phyloP scores from a whole-genome alignment of 1,140 invertebrate genomes.

The Trachymyrmex septentrionalis region DNA sequence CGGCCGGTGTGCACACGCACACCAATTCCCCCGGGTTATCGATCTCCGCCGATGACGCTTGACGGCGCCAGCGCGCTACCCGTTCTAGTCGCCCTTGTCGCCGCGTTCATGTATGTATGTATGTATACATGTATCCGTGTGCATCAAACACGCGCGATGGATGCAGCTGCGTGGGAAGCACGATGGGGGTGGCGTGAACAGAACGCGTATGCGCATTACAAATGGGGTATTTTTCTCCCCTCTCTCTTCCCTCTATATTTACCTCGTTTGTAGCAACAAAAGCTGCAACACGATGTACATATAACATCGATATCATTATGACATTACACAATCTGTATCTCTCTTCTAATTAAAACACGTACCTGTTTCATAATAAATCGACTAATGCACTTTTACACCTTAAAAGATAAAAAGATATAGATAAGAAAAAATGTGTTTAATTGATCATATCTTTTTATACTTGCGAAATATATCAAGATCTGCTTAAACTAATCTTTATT shows the following conservation, averaged over 20 bases:
- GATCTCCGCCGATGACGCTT: constrained; percentile 74
- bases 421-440: neutral
- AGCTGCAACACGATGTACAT: neutral
- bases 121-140: constrained; percentile 42
- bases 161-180: constrained; percentile 53
- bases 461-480: neutral
- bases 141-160: constrained; percentile 50
- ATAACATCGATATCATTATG: neutral
- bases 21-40: constrained; percentile 68
- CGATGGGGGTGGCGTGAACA: constrained; percentile 17
- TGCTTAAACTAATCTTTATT: no score
- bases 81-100: constrained; percentile 17
- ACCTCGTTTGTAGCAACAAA: neutral
- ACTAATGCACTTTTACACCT: neutral
- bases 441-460: neutral
- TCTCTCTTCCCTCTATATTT: neutral
- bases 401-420: neutral
- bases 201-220: constrained; percentile 17
- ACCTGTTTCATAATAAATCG: neutral
- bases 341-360: neutral
- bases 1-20: constrained; percentile 58
- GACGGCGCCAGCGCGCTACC: constrained; percentile 69
- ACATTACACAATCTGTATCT: neutral
- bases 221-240: neutral
- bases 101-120: neutral